Percentiles rank a stretch among this genome's conserved stretches.
These are phyloP conservation scores for Automeris io DNA, from an alignment of 2,888 invertebrate genomes.

Conservation along the genomic window DNA sequence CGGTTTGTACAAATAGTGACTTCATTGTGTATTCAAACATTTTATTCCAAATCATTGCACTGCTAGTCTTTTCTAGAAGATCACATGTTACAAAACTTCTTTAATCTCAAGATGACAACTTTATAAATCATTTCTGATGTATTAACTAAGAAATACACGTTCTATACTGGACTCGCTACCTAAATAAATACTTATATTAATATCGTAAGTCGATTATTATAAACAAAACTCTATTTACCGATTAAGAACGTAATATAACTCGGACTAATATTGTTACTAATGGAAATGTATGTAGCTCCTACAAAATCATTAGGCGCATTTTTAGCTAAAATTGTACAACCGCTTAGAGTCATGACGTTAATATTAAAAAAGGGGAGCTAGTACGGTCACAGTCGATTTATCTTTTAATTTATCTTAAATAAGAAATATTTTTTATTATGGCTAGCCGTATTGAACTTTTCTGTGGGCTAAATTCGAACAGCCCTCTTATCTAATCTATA, in stretches of 20 bases:
- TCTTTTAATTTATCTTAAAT: too few species aligned
- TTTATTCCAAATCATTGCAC: constrained; percentile 31
- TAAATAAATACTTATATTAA: constrained; percentile 70
- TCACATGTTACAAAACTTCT: constrained; percentile 46
- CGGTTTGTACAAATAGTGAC: constrained; percentile 73
- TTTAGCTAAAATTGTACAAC: not conserved
- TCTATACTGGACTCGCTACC: constrained; percentile 15
- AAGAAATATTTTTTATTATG: too few species aligned
- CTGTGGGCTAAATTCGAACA: too few species aligned
- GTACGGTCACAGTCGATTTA: too few species aligned
- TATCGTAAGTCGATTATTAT: constrained; percentile 56
- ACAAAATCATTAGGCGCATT: not conserved
- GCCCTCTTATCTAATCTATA: too few species aligned
- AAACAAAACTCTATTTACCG: constrained; percentile 36
- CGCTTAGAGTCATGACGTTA: too few species aligned
- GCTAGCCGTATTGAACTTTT: too few species aligned
- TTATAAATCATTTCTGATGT: constrained; percentile 3
- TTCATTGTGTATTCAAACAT: constrained; percentile 62
- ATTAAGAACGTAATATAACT: constrained; percentile 22
- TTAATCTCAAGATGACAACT: constrained; percentile 44
- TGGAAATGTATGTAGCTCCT: constrained; percentile 26
- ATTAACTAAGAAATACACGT: constrained; percentile 7
- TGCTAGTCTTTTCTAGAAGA: constrained; percentile 62
- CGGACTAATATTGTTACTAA: constrained; percentile 22
- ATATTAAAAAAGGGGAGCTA: too few species aligned